Evolutionary conservation across 2,797 vertebrate genomes (phyloP).

Genomic region (Artibeus jamaicensis): DNA sequence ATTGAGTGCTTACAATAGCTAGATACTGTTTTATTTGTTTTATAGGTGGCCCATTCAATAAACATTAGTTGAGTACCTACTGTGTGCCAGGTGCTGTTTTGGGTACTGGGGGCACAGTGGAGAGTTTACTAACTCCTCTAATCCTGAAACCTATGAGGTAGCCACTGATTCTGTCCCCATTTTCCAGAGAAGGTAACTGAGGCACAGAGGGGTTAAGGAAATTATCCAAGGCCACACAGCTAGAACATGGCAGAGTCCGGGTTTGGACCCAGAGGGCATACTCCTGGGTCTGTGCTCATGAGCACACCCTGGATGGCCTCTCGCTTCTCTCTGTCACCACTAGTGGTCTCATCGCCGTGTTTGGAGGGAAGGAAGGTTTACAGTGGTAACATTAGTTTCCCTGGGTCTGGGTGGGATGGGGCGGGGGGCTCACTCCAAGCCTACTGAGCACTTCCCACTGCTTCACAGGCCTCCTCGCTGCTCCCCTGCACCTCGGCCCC

Average conservation of each 20-base stretch:
- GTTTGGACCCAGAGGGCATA: neutral
- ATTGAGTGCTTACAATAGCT: neutral
- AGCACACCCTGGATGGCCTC: too few relatives aligned
- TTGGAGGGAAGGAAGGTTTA: neutral
- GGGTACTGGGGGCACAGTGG: neutral
- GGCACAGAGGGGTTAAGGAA: neutral
- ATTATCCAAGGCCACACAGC: neutral
- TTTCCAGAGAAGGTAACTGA: neutral
- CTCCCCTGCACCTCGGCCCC: neutral
- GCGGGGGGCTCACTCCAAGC: neutral
- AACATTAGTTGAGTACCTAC: neutral
- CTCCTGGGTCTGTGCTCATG: neutral
- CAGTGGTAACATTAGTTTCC: neutral
- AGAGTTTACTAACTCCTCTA: neutral
- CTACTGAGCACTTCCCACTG: neutral
- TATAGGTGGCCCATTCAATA: neutral
- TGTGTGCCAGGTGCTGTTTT: neutral
- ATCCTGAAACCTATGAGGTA: neutral
- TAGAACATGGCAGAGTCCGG: neutral
- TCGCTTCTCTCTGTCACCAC: rapidly evolving
- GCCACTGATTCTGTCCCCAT: neutral
- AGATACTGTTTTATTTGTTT: neutral
- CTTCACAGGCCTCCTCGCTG: neutral
- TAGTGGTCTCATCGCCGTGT: neutral
- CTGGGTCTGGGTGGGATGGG: neutral